phyloP scores from a whole-genome alignment of 2,888 invertebrate species.

The Beris chalybata region DNA sequence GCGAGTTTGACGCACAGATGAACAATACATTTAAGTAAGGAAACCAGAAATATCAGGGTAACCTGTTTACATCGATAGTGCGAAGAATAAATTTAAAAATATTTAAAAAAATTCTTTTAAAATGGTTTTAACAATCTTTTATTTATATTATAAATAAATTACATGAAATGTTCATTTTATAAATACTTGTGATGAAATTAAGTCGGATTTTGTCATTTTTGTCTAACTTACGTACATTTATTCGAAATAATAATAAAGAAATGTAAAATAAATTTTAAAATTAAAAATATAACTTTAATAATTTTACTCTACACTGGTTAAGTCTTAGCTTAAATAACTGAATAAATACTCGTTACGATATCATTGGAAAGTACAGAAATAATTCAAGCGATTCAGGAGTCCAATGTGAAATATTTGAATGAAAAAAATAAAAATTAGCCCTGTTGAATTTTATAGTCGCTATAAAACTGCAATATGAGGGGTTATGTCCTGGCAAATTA shows the following conservation, averaged over 20 bases:
- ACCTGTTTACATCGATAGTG: too few relatives aligned
- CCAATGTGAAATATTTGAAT: slow-evolving; percentile 49
- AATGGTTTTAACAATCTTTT: too few relatives aligned
- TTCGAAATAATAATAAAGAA: slow-evolving; percentile 5
- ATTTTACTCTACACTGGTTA: slow-evolving; percentile 15
- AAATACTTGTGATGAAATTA: slow-evolving; percentile 1
- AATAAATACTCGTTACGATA: background rate
- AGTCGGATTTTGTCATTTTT: background rate
- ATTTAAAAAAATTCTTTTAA: too few relatives aligned
- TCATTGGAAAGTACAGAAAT: slow-evolving; percentile 9
- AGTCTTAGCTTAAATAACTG: slow-evolving; percentile 1
- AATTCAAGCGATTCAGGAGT: slow-evolving; percentile 53
- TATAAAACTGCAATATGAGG: background rate
- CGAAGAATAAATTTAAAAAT: too few relatives aligned
- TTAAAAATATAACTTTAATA: too few relatives aligned
- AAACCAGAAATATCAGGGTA: too few relatives aligned
- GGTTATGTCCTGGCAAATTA: too few relatives aligned
- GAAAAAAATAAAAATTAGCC: slow-evolving; percentile 16
- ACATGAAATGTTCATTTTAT: background rate
- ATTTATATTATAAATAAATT: too few relatives aligned
- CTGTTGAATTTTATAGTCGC: background rate
- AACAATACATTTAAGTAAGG: too few relatives aligned
- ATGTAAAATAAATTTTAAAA: too few relatives aligned
- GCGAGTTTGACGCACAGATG: too few relatives aligned
- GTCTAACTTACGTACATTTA: background rate